Evolutionary conservation across 1,140 invertebrate species (phyloP).

Genomic region (Anoplolepis gracilipes): DNA sequence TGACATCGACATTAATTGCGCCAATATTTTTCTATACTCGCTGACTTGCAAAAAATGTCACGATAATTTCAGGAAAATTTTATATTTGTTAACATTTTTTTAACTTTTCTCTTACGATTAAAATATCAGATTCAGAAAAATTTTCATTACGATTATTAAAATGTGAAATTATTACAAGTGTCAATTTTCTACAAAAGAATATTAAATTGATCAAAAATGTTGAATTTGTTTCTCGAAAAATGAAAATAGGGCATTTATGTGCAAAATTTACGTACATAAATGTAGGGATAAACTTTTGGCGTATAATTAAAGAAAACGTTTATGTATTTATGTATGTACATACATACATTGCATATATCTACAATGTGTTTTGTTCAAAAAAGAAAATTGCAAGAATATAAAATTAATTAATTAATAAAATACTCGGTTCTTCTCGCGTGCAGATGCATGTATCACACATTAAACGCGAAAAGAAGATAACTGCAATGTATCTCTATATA

Average conservation of each 20-base stretch:
- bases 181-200: background rate
- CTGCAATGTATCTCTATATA: background rate
- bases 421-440: background rate
- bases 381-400: background rate
- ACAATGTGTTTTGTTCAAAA: background rate
- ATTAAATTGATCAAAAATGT: background rate
- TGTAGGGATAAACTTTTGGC: slow-evolving; percentile 11
- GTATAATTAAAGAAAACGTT: slow-evolving; percentile 21
- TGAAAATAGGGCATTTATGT: background rate
- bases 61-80: background rate
- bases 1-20: slow-evolving; percentile 26
- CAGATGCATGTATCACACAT: background rate
- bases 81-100: background rate
- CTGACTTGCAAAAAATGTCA: background rate
- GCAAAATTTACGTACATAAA: background rate
- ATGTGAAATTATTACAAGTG: background rate
- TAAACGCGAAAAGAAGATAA: slow-evolving; percentile 31
- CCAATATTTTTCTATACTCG: background rate
- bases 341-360: background rate
- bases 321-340: no score
- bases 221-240: background rate
- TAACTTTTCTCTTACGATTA: background rate
- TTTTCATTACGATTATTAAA: background rate
- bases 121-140: background rate
- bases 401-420: slow-evolving; percentile 39